These are phyloP conservation scores for Apis laboriosa DNA, from an alignment of 1,140 invertebrate species.

Conservation along the genomic window DNA sequence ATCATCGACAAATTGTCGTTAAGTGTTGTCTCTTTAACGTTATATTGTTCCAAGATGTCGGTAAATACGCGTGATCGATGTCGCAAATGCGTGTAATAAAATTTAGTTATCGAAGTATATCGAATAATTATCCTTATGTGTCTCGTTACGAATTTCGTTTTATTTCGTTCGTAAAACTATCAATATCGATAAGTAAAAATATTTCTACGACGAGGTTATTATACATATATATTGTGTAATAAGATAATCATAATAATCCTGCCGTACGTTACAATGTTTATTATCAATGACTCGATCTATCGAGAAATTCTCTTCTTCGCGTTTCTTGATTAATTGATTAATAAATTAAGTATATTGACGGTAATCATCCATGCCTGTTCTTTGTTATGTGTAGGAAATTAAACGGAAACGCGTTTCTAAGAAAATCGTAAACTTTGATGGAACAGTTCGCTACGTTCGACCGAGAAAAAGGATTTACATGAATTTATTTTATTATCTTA, in stretches of 20 bases:
- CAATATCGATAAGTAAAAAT: no score
- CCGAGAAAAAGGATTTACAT: no score
- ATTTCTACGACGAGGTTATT: no score
- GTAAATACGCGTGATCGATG: background rate
- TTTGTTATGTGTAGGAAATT: background rate
- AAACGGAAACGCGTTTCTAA: background rate
- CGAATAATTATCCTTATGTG: background rate
- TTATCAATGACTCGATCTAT: constrained; percentile 8
- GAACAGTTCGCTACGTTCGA: no score
- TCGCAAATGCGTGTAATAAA: constrained; percentile 1
- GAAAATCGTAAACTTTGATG: no score
- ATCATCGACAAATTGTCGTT: background rate
- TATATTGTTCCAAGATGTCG: background rate
- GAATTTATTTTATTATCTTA: no score
- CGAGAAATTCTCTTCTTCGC: background rate
- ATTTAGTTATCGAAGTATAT: no score
- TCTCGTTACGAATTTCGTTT: no score
- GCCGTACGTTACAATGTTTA: background rate
- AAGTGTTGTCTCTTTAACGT: background rate
- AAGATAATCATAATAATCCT: no score
- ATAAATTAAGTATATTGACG: constrained; percentile 2
- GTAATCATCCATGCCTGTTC: constrained; percentile 5
- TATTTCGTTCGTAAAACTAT: no score
- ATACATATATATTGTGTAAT: background rate
- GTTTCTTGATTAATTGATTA: background rate